Evolutionary conservation across 2,797 vertebrate genomes (phyloP).

Genomic region (Bovichtus variegatus): DNA sequence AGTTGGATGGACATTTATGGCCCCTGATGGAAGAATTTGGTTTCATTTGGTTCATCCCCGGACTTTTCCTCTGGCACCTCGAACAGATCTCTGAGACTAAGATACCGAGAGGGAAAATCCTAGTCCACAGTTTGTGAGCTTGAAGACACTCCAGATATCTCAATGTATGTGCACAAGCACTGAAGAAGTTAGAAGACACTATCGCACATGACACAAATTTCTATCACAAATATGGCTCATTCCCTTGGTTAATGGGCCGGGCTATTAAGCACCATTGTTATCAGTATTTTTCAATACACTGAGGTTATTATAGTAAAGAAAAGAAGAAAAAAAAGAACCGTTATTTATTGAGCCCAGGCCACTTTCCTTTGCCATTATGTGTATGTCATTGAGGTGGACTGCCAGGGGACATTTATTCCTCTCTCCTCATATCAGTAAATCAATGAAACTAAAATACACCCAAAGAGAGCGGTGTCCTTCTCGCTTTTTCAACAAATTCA

Average conservation of each 20-base stretch:
- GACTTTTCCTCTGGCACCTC: not conserved
- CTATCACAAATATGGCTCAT: not conserved
- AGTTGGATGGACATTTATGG: not conserved
- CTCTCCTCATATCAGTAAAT: slow-evolving; percentile 56
- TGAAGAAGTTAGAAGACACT: too few relatives aligned
- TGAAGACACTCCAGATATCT: too few relatives aligned
- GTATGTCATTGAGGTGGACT: slow-evolving; percentile 48
- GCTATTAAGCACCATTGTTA: slow-evolving; percentile 11
- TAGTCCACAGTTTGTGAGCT: too few relatives aligned
- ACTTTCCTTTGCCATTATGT: slow-evolving; percentile 47
- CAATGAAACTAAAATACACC: slow-evolving; percentile 54
- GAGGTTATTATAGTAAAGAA: slow-evolving; percentile 7
- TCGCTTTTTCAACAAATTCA: slow-evolving; percentile 35
- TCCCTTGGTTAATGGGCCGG: not conserved
- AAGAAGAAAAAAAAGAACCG: slow-evolving; percentile 7
- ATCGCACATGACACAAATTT: not conserved
- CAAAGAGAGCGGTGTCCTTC: slow-evolving; percentile 18
- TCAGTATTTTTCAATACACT: slow-evolving; percentile 17
- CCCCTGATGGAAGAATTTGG: not conserved
- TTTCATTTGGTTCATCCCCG: not conserved
- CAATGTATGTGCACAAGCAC: too few relatives aligned
- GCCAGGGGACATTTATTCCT: slow-evolving; percentile 54
- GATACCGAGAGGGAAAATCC: too few relatives aligned
- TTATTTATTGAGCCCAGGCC: slow-evolving; percentile 26
- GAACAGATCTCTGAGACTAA: not conserved